These are phyloP conservation scores for Pandemis corylana DNA, from an alignment of 2,888 invertebrate species.

Conservation along the genomic window DNA sequence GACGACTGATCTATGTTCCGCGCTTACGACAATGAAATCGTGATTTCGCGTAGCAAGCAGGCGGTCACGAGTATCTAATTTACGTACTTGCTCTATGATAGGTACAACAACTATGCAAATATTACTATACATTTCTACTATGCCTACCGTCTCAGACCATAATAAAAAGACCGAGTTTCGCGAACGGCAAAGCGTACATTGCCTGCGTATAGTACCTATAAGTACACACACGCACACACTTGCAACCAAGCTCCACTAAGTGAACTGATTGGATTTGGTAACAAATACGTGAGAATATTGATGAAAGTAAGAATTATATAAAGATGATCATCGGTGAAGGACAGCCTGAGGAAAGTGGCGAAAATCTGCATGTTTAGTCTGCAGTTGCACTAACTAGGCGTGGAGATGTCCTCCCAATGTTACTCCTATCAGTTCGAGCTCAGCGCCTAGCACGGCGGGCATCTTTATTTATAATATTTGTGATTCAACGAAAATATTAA, in stretches of 20 bases:
- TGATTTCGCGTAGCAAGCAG: background rate
- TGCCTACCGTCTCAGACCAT: background rate
- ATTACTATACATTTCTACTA: background rate
- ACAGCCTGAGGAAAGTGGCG: too few species aligned
- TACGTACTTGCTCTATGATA: background rate
- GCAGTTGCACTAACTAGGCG: too few species aligned
- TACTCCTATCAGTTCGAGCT: background rate
- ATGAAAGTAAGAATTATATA: too few species aligned
- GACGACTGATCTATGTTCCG: background rate
- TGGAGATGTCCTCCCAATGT: background rate
- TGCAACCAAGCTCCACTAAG: too few species aligned
- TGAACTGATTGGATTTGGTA: too few species aligned
- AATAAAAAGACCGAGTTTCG: background rate
- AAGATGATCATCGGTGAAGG: too few species aligned
- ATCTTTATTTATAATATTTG: background rate
- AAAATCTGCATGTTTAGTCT: too few species aligned
- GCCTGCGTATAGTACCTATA: too few species aligned
- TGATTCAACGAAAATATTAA: background rate
- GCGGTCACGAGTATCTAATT: background rate
- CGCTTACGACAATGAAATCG: slow-evolving; percentile 2
- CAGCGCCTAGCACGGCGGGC: background rate
- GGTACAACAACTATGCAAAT: background rate
- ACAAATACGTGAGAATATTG: too few species aligned
- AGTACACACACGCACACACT: too few species aligned
- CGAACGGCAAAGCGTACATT: too few species aligned